Percentiles rank a stretch among this genome's conserved stretches.
Conservation (phyloP, 2,113 vertebrate genomes). For the Macquaria australasica region DNA sequence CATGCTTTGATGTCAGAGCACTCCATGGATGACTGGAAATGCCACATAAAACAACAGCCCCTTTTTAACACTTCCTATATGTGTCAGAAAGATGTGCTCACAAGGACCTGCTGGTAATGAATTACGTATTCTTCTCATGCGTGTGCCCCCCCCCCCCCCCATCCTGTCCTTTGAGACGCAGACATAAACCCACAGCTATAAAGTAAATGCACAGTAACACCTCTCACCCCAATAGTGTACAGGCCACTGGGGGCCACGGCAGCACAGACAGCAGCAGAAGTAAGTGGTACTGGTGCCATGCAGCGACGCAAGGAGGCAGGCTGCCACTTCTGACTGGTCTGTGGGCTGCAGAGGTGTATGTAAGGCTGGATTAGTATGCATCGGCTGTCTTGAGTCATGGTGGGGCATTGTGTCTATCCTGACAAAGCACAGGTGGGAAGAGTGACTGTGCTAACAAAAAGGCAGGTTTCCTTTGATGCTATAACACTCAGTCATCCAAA, state of each 20-base stretch:
- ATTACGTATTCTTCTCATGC: slow-evolving; percentile 64
- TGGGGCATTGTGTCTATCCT: slow-evolving; percentile 57
- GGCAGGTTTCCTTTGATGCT: slow-evolving; percentile 62
- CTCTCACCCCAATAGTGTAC: slow-evolving; percentile 45
- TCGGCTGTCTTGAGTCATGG: slow-evolving; percentile 49
- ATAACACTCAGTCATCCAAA: slow-evolving; percentile 52
- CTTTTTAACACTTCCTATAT: slow-evolving; percentile 62
- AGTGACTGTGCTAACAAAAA: slow-evolving; percentile 63
- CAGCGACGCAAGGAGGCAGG: slow-evolving; percentile 60
- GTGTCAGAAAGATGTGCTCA: slow-evolving; percentile 67
- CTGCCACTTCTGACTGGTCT: slow-evolving; percentile 59
- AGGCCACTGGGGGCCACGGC: slow-evolving; percentile 37
- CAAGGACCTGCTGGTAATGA: slow-evolving; percentile 51
- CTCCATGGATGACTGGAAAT: slow-evolving; percentile 52
- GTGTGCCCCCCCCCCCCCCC: not conserved
- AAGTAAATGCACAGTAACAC: slow-evolving; percentile 66
- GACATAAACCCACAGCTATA: slow-evolving; percentile 65
- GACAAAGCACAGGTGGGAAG: slow-evolving; percentile 74
- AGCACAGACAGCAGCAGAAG: slow-evolving; percentile 45
- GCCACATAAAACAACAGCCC: slow-evolving; percentile 71
- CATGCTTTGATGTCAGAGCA: slow-evolving; percentile 64
- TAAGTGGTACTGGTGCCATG: slow-evolving; percentile 54
- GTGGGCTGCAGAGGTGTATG: slow-evolving; percentile 49
- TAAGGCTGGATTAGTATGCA: slow-evolving; percentile 69
- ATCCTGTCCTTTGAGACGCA: slow-evolving; percentile 43